These are phyloP conservation scores for Phoeniculus purpureus DNA, from an alignment of 2,797 vertebrate species.

Conservation along the genomic window DNA sequence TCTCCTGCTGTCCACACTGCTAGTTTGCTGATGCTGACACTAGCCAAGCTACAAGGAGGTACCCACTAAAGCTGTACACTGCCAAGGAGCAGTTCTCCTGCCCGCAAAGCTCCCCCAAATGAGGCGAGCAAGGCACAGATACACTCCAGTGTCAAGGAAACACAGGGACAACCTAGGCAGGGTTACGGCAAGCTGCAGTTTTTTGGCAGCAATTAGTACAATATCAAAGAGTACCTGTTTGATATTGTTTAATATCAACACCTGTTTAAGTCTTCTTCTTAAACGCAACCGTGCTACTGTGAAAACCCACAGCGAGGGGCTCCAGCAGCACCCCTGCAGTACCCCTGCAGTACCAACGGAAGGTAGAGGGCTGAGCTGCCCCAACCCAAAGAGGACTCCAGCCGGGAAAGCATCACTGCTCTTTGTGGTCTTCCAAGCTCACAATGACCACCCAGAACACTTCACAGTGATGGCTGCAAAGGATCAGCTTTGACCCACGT, in stretches of 20 bases:
- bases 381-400: not conserved
- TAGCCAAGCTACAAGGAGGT: not conserved
- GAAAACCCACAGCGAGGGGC: not conserved
- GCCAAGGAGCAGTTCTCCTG: not conserved
- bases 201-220: not conserved
- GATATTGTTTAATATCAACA: too few species aligned
- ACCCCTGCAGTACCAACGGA: not conserved
- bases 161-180: not conserved
- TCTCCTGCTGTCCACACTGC: not conserved
- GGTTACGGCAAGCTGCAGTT: fast-evolving
- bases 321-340: not conserved
- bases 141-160: not conserved
- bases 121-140: not conserved
- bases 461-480: not conserved
- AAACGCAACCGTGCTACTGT: not conserved
- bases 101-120: not conserved
- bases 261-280: fast-evolving
- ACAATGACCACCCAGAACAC: not conserved
- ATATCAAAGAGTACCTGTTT: fast-evolving
- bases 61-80: not conserved
- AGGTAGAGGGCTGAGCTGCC: not conserved
- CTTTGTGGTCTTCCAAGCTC: fast-evolving
- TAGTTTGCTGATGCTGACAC: not conserved
- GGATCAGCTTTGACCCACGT: not conserved
- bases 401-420: fast-evolving